A percentile compares a stretch with the other conserved stretches of the same genome.
Conservation (phyloP, 2,113 vertebrate genomes). For the Toxotes jaculatrix region DNA sequence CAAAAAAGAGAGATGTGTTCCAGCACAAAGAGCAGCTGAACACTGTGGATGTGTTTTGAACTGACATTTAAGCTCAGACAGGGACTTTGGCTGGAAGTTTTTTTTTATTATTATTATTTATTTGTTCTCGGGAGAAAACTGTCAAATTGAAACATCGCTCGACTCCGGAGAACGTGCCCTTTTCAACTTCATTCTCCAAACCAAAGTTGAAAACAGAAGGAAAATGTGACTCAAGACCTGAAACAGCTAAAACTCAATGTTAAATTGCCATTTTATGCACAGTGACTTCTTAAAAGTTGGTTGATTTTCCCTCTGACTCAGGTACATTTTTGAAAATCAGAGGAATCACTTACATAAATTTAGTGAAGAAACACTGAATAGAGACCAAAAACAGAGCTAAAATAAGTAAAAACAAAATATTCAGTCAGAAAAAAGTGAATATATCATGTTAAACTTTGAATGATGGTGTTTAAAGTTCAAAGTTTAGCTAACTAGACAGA, state of each 20-base stretch:
- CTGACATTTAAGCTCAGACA: background rate
- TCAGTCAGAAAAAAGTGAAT: background rate
- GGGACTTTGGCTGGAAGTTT: background rate
- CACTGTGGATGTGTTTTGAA: background rate
- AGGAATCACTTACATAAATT: too few relatives aligned
- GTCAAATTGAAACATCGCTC: background rate
- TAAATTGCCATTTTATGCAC: background rate
- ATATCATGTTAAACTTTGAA: background rate
- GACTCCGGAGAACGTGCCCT: background rate
- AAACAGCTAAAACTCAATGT: background rate
- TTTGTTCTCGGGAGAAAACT: background rate
- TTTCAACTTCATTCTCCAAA: background rate
- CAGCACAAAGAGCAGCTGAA: background rate
- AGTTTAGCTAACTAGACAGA: slow-evolving; percentile 3
- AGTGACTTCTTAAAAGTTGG: too few relatives aligned
- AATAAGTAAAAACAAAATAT: background rate
- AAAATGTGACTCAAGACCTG: background rate
- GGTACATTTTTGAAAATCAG: too few relatives aligned
- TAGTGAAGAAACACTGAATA: too few relatives aligned
- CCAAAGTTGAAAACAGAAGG: background rate
- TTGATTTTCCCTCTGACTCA: too few relatives aligned
- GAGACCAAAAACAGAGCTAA: background rate
- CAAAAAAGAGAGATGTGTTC: too few relatives aligned
- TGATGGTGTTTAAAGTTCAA: slow-evolving; percentile 3
- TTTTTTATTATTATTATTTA: background rate